These are phyloP conservation scores for Melitaea athalia DNA, from an alignment of 2,888 invertebrate genomes.

Conservation along the genomic window DNA sequence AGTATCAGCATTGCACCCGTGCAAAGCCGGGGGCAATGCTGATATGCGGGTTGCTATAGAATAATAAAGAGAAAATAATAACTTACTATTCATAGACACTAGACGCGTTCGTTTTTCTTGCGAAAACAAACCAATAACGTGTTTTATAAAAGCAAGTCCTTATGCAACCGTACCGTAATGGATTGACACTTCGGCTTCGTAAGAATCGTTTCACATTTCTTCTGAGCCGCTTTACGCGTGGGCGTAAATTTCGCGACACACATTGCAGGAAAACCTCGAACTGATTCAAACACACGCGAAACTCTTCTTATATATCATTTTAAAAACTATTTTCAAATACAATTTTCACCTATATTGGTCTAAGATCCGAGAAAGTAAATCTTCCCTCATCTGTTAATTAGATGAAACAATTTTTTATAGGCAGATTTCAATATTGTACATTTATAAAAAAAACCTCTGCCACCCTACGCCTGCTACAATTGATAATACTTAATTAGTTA, in stretches of 20 bases:
- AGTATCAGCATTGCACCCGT: too few relatives aligned
- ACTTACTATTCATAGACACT: neutral
- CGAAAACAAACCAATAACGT: slow-evolving; percentile 5
- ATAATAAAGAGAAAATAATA: neutral
- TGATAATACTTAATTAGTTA: too few relatives aligned
- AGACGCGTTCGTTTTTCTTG: too few relatives aligned
- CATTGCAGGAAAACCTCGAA: slow-evolving; percentile 4
- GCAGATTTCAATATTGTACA: too few relatives aligned
- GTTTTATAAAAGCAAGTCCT: slow-evolving; percentile 9
- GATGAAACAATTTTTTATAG: too few relatives aligned
- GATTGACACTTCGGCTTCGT: slow-evolving; percentile 28
- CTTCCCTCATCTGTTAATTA: too few relatives aligned
- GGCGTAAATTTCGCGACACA: slow-evolving; percentile 13
- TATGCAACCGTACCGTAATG: slow-evolving; percentile 23
- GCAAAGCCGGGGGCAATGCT: too few relatives aligned
- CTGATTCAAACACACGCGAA: neutral
- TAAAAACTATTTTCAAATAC: neutral
- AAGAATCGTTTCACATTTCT: slow-evolving; percentile 29
- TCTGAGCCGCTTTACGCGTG: slow-evolving; percentile 20
- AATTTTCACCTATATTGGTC: slow-evolving; percentile 1
- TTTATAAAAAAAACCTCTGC: too few relatives aligned
- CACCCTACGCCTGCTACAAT: too few relatives aligned
- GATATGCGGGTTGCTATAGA: neutral
- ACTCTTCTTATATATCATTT: neutral
- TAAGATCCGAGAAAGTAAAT: too few relatives aligned